Conservation (phyloP, 2,888 invertebrate species). For the Gastracanthus pulcherrimus region DNA sequence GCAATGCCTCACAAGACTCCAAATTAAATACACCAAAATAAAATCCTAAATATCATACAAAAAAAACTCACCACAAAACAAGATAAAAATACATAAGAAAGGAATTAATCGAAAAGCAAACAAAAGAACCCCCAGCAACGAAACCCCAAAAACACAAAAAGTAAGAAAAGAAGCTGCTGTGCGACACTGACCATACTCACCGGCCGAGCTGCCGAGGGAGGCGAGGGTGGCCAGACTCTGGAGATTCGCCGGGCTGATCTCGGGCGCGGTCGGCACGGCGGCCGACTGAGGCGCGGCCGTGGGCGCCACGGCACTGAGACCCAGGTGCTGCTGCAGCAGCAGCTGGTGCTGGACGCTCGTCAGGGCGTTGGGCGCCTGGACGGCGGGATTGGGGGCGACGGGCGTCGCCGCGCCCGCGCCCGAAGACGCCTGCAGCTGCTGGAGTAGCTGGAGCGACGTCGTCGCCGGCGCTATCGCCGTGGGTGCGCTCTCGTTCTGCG, state of each 20-base stretch:
- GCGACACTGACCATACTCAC: constrained; percentile 74
- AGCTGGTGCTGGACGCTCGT: constrained; percentile 76
- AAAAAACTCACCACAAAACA: background rate
- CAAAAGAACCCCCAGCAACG: background rate
- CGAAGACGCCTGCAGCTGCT: constrained; percentile 77
- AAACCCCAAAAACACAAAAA: background rate
- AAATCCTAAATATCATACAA: too few relatives aligned
- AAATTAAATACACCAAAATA: too few relatives aligned
- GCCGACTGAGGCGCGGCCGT: constrained; percentile 70
- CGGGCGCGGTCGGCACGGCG: constrained; percentile 73
- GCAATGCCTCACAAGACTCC: too few relatives aligned
- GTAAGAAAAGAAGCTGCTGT: background rate
- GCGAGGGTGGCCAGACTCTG: constrained; percentile 83
- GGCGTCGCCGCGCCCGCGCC: constrained; percentile 71
- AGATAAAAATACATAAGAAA: background rate
- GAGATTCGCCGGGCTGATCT: constrained; percentile 80
- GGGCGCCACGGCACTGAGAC: constrained; percentile 79
- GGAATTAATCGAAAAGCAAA: background rate
- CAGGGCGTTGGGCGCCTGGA: constrained; percentile 75
- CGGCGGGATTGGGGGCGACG: constrained; percentile 72
- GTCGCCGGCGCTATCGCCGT: constrained; percentile 69
- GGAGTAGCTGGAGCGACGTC: constrained; percentile 73
- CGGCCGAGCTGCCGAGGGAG: constrained; percentile 74
- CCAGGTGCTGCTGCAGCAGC: constrained; percentile 77
- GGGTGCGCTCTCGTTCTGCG: constrained; percentile 71